Evolutionary conservation across 2,888 invertebrate genomes (phyloP), one percentile per base, ranked within the genome.

Genomic region (Drosophila cyrtoloma): DNA sequence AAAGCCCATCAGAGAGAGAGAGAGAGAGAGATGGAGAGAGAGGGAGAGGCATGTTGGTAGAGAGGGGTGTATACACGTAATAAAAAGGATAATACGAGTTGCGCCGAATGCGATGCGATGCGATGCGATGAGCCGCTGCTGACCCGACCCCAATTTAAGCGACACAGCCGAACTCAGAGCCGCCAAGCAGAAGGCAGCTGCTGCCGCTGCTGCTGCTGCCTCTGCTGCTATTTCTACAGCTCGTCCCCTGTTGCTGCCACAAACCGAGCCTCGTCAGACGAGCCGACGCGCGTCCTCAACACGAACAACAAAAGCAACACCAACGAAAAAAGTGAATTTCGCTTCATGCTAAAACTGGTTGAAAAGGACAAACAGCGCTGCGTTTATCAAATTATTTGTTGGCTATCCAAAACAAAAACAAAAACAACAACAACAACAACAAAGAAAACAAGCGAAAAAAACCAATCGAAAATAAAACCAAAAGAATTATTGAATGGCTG

Each of bases 31-130:
- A 19, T 2, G 26, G 42, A 32, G 4, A 5, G 30, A n/a, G 12
- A 12, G 50, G n/a, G 51, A 19, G 33, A 30, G 37, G 53, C 44
- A 22, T 14, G 47, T 7, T 3, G 53, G 4, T 32, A 42, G 37
- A 37, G 33, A 50, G 51, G 52, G 56, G 58, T 72, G 63, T 64
- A 53, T 61, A 82, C 79, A 75, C 73, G 90, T 67, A 78, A 88
- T 89, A 86, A 89, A 87, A 89, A 86, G 88, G 81, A 86, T 86
- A 86, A 87, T 76, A 78, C 75, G 78, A 81, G 50, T 69, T 47
- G 69, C 52, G 55, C 55, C 51, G 70, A 79, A 67, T 62, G 61
- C 82, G 60, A 59, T 65, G 81, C 72, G 35, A 69, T 70, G 81
- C 55, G 56, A 56, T 73, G 81, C 37, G 56, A 56, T 56, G 56